Evolutionary conservation across 2,797 vertebrate genomes (phyloP).

Genomic region (Spinus pinus): DNA sequence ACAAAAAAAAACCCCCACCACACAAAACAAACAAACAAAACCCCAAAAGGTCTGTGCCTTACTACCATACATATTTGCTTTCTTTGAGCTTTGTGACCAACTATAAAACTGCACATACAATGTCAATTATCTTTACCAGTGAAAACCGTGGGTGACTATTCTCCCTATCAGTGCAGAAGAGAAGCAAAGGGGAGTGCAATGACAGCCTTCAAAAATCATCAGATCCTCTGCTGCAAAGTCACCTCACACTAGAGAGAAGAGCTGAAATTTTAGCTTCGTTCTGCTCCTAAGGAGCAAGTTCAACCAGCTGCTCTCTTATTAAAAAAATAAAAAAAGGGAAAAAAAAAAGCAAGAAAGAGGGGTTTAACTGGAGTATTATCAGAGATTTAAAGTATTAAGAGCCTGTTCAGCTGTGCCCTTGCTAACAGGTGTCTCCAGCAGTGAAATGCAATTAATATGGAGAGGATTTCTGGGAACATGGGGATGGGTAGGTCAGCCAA

Average conservation of each 20-base stretch:
- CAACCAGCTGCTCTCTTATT: neutral
- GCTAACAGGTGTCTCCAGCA: conserved; percentile 59
- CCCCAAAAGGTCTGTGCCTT: neutral
- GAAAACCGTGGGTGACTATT: neutral
- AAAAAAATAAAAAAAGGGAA: neutral
- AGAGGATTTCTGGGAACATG: conserved; percentile 46
- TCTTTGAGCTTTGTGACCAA: neutral
- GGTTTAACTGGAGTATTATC: conserved; percentile 26
- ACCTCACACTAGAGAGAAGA: neutral
- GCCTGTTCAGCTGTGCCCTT: conserved; percentile 12
- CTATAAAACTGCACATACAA: neutral
- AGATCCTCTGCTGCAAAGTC: neutral
- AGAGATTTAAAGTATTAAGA: conserved; percentile 44
- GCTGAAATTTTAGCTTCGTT: neutral
- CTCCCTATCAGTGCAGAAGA: neutral
- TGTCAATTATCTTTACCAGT: neutral
- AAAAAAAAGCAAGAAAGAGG: neutral
- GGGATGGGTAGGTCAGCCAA: conserved; percentile 39
- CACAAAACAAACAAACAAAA: neutral
- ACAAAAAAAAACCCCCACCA: neutral
- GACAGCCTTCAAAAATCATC: neutral
- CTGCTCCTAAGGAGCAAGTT: neutral
- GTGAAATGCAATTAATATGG: conserved; percentile 30
- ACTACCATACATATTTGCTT: neutral
- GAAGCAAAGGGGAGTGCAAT: neutral